phyloP scores from a whole-genome alignment of 2,797 vertebrate genomes.

The Telmatherina bonti region DNA sequence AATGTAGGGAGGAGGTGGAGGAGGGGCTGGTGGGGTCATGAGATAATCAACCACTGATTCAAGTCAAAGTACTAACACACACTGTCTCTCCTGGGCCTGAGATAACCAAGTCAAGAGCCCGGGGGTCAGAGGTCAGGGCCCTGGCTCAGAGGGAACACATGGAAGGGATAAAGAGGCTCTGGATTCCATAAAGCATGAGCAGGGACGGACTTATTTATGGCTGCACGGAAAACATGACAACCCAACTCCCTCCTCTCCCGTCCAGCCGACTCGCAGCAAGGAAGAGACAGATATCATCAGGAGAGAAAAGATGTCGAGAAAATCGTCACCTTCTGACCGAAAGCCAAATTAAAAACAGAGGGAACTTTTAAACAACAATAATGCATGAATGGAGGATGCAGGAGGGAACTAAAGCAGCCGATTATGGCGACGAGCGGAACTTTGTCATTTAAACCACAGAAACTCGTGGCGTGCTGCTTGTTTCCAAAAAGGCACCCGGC shows the following conservation, averaged over 20 bases:
- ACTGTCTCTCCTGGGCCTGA: slow-evolving; percentile 61
- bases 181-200: slow-evolving; percentile 82
- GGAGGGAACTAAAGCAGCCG: slow-evolving; percentile 50
- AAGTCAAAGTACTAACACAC: slow-evolving; percentile 39
- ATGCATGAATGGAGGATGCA: slow-evolving; percentile 43
- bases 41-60: slow-evolving; percentile 70
- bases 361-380: slow-evolving; percentile 36
- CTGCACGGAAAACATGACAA: slow-evolving; percentile 68
- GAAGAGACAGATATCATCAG: slow-evolving; percentile 5
- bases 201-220: slow-evolving; percentile 75
- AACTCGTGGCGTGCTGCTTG: slow-evolving; percentile 50
- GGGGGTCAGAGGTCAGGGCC: slow-evolving; percentile 70
- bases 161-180: slow-evolving; percentile 83
- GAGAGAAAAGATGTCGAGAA: slow-evolving; percentile 7
- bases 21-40: slow-evolving; percentile 49
- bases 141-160: slow-evolving; percentile 81
- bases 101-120: slow-evolving; percentile 78
- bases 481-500: slow-evolving; percentile 43
- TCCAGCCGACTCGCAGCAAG: slow-evolving; percentile 20
- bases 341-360: slow-evolving; percentile 27
- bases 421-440: slow-evolving; percentile 59
- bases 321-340: slow-evolving; percentile 27
- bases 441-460: slow-evolving; percentile 56
- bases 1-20: slow-evolving; percentile 27
- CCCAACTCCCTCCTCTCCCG: slow-evolving; percentile 36